Base-by-base conservation (phyloP, 2,113 vertebrate genomes). In the Daboia siamensis region DNA sequence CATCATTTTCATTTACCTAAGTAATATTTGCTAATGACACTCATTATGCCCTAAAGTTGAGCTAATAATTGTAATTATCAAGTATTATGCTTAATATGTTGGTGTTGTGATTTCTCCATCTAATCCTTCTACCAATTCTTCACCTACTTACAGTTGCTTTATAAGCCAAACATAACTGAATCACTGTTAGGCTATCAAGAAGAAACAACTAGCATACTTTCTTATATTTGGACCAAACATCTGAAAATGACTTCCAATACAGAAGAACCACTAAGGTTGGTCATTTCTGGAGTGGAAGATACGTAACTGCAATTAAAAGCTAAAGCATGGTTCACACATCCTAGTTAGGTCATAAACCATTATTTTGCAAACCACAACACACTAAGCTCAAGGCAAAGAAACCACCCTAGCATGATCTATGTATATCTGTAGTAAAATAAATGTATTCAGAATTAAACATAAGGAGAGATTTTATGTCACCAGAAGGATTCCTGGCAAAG, bases 11-110 rank as follows among this genome's bases (percentile, higher is more conserved):
- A 39, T 85, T 48, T 6, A 89, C 46, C 24, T 64, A 33, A 39
- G 48, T 48, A 86, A 48, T 86, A 33, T 89, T 56, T 88, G 86
- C 69, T 89, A 56, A 48, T 48, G 80, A 48, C 26, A 24, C 52
- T 92, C 74, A 74, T 69, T 69, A 85, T 89, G 9, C 39, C 86
- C 92, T 85, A 89, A 93, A 93, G 87, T 93, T 89, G 86, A 91
- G 69, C 26, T 55, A 90, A 91, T 90, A 90, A 86, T 86, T 26
- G 20, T 57, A 39, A 80, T 44, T 86, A 92, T 92, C 69, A 93
- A 87, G 90, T 86, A 93, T 91, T 90, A 61, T 91, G 10, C 26
- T 48, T 44, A 8, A 85, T 46, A 20, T 89, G 89, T 91, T n/a
- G 10, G 44, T 80, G 90, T 55, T 64, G 26, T 20, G 55, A 89